Base-by-base conservation (phyloP, 2,888 invertebrate genomes). In the Glyphotaelius pellucidus region DNA sequence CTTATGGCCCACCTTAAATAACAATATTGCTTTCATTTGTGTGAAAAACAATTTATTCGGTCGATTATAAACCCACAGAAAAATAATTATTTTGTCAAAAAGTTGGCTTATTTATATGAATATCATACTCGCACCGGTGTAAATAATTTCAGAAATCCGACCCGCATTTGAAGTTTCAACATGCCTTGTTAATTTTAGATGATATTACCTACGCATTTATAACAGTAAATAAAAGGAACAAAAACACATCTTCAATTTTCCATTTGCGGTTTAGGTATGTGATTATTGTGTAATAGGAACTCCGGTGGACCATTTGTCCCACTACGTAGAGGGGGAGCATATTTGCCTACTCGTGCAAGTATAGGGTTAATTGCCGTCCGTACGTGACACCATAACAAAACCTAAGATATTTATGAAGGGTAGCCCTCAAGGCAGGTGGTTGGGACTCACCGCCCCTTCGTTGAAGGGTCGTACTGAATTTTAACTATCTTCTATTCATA, bases 361-460 rank as follows among this genome's bases (percentile, higher is more conserved):
- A 85, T 90, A 52, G 90, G 90, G 90, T 79, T 90, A 90, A 90
- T 90, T 90, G 83, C 85, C 79, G n/a, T n/a, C 86, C 90, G 47
- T 85, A 83, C 85, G 85, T 90, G 90, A 90, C 85, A 83, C n/a
- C 85, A 79, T 47, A 90, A 90, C 90, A 90, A 86, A 90, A 83
- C 81, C 90, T 90, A 30, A 47, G 47, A 92, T 90, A 92, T 92
- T 92, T 92, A 92, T 92, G 92, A 88, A 42, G 87, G 91, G 88
- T 42, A 86, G 81, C 52, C 90, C 52, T 89, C 35, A 85, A 85
- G 38, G 84, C 42, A 42, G 90, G 85, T 79, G 67, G 38, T 35
- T 38, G 42, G 67, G 67, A 38, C 67, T 14, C 32, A 52, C 83
- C 67, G 83, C 47, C 80, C 67, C 9, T 67, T 67, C 32, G 89